These are phyloP conservation scores for Raillietiella orientalis DNA, from an alignment of 2,888 invertebrate genomes.

Conservation along the genomic window DNA sequence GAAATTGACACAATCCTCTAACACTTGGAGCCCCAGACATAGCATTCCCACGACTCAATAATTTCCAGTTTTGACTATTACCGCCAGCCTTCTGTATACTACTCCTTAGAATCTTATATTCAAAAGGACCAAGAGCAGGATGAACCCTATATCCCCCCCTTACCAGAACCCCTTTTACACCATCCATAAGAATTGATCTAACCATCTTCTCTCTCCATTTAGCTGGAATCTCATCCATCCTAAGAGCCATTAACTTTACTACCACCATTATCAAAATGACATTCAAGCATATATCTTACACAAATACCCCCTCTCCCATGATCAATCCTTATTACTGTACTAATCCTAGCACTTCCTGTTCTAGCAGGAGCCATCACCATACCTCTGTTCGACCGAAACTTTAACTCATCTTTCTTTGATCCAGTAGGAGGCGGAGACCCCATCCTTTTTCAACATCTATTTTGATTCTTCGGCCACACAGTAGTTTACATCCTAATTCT, in stretches of 20 bases:
- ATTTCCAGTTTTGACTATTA: constrained; percentile 45
- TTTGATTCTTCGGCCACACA: constrained; percentile 62
- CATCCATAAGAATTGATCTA: constrained; percentile 13
- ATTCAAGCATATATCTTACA: constrained; percentile 22
- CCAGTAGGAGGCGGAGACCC: constrained; percentile 46
- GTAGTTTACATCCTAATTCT: constrained; percentile 61
- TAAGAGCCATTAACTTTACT: constrained; percentile 48
- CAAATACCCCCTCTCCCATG: constrained; percentile 37
- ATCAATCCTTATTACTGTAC: constrained; percentile 30
- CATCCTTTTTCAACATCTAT: constrained; percentile 45
- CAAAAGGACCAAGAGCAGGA: constrained; percentile 36
- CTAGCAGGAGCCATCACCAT: constrained; percentile 48
- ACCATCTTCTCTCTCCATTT: constrained; percentile 23
- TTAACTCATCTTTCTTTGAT: constrained; percentile 50
- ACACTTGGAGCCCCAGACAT: constrained; percentile 46
- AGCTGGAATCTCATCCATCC: constrained; percentile 34
- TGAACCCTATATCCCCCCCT: constrained; percentile 44
- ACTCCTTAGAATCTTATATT: constrained; percentile 25
- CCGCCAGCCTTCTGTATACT: constrained; percentile 29
- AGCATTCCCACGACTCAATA: constrained; percentile 49
- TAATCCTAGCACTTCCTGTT: constrained; percentile 34
- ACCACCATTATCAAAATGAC: constrained; percentile 36
- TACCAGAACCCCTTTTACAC: constrained; percentile 14
- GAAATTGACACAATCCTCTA: constrained; percentile 42
- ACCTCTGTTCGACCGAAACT: constrained; percentile 38